Base-by-base conservation (phyloP, 1,140 invertebrate genomes). In the Yoshiicerus persimilis region DNA sequence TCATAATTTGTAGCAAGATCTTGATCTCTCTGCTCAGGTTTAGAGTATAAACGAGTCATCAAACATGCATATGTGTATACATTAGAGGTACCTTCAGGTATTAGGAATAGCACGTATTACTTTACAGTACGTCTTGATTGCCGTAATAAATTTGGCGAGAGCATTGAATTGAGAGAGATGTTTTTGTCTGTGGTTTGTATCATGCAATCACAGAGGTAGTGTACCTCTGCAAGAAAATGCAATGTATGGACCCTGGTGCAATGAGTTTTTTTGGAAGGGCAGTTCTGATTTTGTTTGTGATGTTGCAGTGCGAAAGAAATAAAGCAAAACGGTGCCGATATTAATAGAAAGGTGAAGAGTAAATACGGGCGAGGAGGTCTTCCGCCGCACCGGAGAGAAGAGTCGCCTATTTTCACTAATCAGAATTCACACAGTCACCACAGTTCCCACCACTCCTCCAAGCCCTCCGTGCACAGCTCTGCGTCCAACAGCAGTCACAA, bases 241-340 rank as follows among this genome's bases (percentile, higher is more conserved):
- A n/a, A n/a, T n/a, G n/a, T n/a, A n/a, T n/a, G n/a, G n/a, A n/a
- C n/a, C n/a, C n/a, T n/a, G n/a, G n/a, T n/a, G n/a, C n/a, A n/a
- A n/a, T n/a, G n/a, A n/a, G n/a, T n/a, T n/a, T n/a, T n/a, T n/a
- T n/a, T n/a, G n/a, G n/a, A 1, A 20, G 13, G 10, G 8, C n/a
- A 56, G 5, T 56, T 5, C 20, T 56, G 47, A 47, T 47, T 6
- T 87, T 77, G 5, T 84, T 25, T 41, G 27, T 70, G n/a, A n/a
- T n/a, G n/a, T 64, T 38, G 36, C 93, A 97, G 96, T 93, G 97
- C 97, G 91, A 95, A 97, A 92, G 97, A 97, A 91, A 98, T 98
- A 91, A 97, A 98, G 93, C 94, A 96, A 88, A 97, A 96, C 93
- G 96, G 96, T 92, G 96, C 96, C 90, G 96, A 97, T 93, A 96